phyloP scores from a whole-genome alignment of 35 echinoderm and acorn worm genomes.

The Stichopus chloronotus region DNA sequence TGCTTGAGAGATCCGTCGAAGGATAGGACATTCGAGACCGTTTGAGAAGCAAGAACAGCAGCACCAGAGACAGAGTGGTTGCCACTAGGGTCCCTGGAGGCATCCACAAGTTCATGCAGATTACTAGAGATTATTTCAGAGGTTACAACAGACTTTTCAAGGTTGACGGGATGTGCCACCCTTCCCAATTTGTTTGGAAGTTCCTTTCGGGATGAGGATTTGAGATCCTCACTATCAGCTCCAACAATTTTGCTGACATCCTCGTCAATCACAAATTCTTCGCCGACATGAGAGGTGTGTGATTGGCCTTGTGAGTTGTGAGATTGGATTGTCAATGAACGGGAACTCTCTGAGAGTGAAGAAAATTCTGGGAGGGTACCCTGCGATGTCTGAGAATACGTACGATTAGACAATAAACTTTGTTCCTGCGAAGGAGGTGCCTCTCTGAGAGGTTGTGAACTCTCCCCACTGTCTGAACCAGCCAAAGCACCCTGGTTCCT shows the following conservation, averaged over 20 bases:
- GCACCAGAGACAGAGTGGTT: neutral
- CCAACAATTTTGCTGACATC: too few species aligned
- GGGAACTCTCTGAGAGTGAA: neutral
- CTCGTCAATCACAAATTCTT: too few species aligned
- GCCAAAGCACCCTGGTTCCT: neutral
- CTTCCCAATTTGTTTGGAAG: too few species aligned
- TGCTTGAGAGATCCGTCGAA: too few species aligned
- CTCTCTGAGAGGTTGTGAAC: neutral
- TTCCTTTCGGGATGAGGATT: too few species aligned
- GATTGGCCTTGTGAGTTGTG: neutral
- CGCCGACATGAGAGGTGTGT: too few species aligned
- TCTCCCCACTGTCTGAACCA: neutral
- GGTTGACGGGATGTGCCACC: too few species aligned
- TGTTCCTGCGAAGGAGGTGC: neutral
- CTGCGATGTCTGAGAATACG: conserved; percentile 21
- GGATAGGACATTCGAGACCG: neutral
- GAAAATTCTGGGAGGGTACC: conserved; percentile 15
- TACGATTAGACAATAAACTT: neutral
- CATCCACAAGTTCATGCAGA: neutral
- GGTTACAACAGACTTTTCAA: neutral
- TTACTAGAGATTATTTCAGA: neutral
- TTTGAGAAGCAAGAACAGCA: neutral
- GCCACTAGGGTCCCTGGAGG: neutral
- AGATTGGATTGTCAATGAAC: neutral
- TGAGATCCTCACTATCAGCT: too few species aligned